Percentiles rank a stretch among this genome's conserved stretches.
phyloP scores from a whole-genome alignment of 2,888 invertebrate genomes.

The Unio delphinus region DNA sequence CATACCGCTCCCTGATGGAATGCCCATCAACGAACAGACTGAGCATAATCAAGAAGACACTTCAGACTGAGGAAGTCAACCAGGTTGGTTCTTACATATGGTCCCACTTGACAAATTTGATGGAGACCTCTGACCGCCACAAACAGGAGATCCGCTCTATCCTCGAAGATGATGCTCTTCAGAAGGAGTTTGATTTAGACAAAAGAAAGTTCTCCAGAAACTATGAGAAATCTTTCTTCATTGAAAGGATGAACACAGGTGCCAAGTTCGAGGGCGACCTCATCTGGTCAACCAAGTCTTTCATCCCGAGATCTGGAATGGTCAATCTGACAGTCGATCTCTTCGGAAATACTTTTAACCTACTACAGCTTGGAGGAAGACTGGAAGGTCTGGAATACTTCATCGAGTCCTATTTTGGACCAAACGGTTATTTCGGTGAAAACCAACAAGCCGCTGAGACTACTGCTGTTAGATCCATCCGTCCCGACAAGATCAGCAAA shows the following conservation, averaged over 20 bases:
- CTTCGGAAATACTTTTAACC: conserved; percentile 87
- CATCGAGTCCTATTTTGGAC: conserved; percentile 85
- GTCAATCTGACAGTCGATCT: conserved; percentile 69
- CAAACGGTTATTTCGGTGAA: conserved; percentile 74
- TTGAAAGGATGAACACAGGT: conserved; percentile 84
- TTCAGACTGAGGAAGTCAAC: too few species aligned
- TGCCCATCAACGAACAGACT: too few species aligned
- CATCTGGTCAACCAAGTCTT: conserved; percentile 68
- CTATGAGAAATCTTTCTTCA: conserved; percentile 84
- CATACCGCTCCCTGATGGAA: too few species aligned
- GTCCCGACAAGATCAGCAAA: conserved; percentile 37
- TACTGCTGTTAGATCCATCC: conserved; percentile 33
- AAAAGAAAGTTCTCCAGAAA: conserved; percentile 92
- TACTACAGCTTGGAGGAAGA: conserved; percentile 85
- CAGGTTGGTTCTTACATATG: conserved; percentile 93
- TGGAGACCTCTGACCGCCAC: conserved; percentile 87
- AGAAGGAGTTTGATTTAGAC: conserved; percentile 88
- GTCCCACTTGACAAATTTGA: conserved; percentile 91
- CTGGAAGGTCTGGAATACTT: conserved; percentile 91
- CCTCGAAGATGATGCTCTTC: conserved; percentile 84
- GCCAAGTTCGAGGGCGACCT: conserved; percentile 65
- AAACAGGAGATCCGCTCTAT: conserved; percentile 88
- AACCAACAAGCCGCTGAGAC: conserved; percentile 26
- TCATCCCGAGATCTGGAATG: conserved; percentile 67
- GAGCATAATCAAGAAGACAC: too few species aligned